These are phyloP conservation scores for Arctia plantaginis DNA, from an alignment of 2,888 invertebrate species.

Conservation along the genomic window DNA sequence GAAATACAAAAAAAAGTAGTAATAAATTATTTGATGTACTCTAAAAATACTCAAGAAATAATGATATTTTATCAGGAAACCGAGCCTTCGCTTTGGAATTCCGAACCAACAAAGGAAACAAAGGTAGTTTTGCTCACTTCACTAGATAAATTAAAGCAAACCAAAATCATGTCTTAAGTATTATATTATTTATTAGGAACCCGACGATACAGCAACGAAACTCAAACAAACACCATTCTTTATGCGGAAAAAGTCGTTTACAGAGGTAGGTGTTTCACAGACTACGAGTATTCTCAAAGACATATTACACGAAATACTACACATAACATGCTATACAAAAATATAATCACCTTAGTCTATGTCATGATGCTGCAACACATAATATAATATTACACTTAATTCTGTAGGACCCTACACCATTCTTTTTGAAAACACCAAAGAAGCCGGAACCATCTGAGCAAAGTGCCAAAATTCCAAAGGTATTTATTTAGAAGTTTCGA, in stretches of 20 bases:
- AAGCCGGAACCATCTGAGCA: constrained; percentile 24
- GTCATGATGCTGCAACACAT: not conserved
- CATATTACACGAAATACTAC: constrained; percentile 15
- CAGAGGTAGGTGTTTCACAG: constrained; percentile 58
- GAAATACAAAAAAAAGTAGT: not conserved
- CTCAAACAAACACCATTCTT: constrained; percentile 58
- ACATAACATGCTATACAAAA: constrained; percentile 4
- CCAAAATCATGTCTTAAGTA: constrained; percentile 4
- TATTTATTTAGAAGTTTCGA: not conserved
- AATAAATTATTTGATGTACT: not conserved
- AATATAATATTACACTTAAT: not conserved
- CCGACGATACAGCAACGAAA: constrained; percentile 56
- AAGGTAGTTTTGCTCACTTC: constrained; percentile 21
- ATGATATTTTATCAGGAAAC: constrained; percentile 12
- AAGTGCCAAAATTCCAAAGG: constrained; percentile 6
- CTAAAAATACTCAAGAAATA: constrained; percentile 7
- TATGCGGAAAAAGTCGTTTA: constrained; percentile 61
- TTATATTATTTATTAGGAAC: constrained; percentile 52
- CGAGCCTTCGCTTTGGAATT: constrained; percentile 22
- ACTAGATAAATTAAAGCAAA: not conserved
- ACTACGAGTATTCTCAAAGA: constrained; percentile 13
- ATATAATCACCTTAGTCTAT: not conserved
- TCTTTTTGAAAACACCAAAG: constrained; percentile 19
- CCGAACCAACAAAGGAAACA: constrained; percentile 28
- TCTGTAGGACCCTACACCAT: constrained; percentile 29